These are phyloP conservation scores for Yponomeuta malinellus DNA, from an alignment of 2,888 invertebrate species.

Conservation along the genomic window DNA sequence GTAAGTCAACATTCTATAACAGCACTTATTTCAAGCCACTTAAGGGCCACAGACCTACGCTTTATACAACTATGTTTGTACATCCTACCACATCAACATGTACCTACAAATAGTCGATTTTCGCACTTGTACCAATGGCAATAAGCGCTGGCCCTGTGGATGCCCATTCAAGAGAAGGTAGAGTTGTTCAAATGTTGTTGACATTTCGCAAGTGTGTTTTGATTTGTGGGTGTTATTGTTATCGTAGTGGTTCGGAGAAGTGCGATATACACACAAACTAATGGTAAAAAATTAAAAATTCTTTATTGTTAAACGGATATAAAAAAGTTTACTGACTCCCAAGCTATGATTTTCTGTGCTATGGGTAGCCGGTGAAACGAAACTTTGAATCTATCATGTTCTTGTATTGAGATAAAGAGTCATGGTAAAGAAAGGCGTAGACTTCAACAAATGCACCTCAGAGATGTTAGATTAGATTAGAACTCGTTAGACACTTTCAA, in stretches of 20 bases:
- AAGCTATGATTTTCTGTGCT: too few relatives aligned
- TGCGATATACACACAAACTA: not conserved
- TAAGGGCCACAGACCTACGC: not conserved
- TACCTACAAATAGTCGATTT: not conserved
- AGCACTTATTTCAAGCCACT: not conserved
- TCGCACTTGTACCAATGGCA: not conserved
- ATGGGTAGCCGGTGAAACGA: too few relatives aligned
- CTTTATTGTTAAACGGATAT: too few relatives aligned
- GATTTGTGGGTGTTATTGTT: conserved; percentile 17
- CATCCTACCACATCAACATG: not conserved
- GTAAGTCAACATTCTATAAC: not conserved
- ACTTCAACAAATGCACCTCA: too few relatives aligned
- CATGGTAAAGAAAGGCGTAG: too few relatives aligned
- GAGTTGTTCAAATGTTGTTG: conserved; percentile 15
- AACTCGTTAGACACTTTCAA: too few relatives aligned
- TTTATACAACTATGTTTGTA: not conserved
- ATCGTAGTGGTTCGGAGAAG: not conserved
- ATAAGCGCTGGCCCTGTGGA: not conserved
- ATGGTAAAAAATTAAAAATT: not conserved
- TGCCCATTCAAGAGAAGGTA: not conserved
- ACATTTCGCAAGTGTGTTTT: conserved; percentile 17
- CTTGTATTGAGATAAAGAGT: too few relatives aligned
- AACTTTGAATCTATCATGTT: too few relatives aligned
- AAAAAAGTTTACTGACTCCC: too few relatives aligned
- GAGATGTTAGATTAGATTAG: too few relatives aligned